These are phyloP conservation scores for Paratilapia polleni DNA, from an alignment of 2,113 vertebrate species.

Conservation along the genomic window DNA sequence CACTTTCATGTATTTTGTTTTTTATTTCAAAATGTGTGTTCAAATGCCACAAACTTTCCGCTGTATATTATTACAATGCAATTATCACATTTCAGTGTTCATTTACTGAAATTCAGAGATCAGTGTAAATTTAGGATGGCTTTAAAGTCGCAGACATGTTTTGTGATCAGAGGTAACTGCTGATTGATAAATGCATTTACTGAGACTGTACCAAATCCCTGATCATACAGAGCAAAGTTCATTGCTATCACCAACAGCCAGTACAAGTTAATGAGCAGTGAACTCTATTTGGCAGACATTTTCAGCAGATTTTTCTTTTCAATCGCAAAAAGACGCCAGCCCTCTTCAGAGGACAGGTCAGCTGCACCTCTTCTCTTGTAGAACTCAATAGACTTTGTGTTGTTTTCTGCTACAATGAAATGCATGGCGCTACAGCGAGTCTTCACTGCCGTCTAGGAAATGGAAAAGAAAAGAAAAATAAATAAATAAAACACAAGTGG, in stretches of 20 bases:
- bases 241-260: neutral
- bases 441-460: constrained; percentile 80
- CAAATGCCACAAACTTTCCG: neutral
- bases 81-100: neutral
- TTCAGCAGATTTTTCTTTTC: constrained; percentile 76
- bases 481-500: neutral
- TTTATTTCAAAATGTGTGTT: neutral
- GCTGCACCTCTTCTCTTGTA: constrained; percentile 73
- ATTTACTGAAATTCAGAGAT: neutral
- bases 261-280: neutral
- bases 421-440: constrained; percentile 84
- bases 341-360: constrained; percentile 79
- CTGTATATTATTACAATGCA: neutral
- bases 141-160: neutral
- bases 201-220: neutral
- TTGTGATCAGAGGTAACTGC: neutral
- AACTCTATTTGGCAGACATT: constrained; percentile 69
- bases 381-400: constrained; percentile 78
- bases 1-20: neutral
- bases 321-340: constrained; percentile 83
- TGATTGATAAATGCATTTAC: neutral
- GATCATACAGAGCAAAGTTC: neutral
- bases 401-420: constrained; percentile 83
- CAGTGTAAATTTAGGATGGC: constrained; percentile 2
- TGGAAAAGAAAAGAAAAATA: neutral